Conservation (phyloP, 2,113 vertebrate genomes). For the Trinectes maculatus region DNA sequence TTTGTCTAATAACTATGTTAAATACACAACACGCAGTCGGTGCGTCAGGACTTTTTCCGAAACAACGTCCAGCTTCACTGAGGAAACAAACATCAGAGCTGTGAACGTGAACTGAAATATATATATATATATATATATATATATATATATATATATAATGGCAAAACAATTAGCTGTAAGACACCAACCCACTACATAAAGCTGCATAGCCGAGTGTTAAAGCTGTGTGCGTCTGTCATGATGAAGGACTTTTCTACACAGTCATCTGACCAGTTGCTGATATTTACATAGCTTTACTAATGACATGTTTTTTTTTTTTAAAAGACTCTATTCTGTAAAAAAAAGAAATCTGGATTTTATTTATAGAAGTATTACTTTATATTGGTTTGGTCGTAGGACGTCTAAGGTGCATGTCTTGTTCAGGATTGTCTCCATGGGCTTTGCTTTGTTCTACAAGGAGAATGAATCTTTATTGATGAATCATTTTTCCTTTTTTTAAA, state of each 20-base stretch:
- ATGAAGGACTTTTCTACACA: too few relatives aligned
- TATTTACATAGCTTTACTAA: too few relatives aligned
- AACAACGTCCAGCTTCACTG: too few relatives aligned
- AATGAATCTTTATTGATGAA: not conserved
- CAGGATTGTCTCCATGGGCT: not conserved
- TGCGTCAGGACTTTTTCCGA: too few relatives aligned
- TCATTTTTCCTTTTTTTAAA: not conserved
- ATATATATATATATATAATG: too few relatives aligned
- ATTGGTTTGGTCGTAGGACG: rapidly evolving
- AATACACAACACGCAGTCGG: too few relatives aligned
- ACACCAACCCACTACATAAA: not conserved
- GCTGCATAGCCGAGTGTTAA: not conserved
- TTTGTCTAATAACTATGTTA: too few relatives aligned
- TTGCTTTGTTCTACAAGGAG: not conserved
- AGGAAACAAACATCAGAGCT: too few relatives aligned
- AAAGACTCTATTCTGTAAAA: not conserved
- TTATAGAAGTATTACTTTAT: not conserved
- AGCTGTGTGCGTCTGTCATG: too few relatives aligned
- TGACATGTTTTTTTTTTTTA: not conserved
- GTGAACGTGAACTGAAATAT: too few relatives aligned
- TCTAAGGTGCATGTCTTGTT: not conserved
- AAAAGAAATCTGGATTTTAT: not conserved
- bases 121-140: too few relatives aligned
- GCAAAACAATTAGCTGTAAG: not conserved
- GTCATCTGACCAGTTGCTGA: too few relatives aligned